Base-by-base conservation (phyloP, 2,797 vertebrate species). In the Macroramphosus scolopax region DNA sequence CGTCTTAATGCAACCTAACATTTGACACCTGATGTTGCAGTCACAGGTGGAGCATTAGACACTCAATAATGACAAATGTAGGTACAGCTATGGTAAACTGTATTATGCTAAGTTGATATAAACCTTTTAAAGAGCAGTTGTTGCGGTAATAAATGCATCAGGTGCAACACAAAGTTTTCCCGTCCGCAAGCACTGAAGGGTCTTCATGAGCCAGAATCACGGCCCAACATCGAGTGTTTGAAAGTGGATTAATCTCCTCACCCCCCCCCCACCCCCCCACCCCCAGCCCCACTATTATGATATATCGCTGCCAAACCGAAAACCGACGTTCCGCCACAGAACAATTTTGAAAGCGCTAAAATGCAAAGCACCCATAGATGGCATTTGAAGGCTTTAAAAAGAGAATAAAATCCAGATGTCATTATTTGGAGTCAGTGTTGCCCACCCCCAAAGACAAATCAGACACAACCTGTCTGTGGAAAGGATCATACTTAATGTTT, bases 261-360 rank as follows among this genome's bases (percentile, higher is more conserved):
- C 45, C 22, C 26, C 34, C 36, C 68, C 43, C 30, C 37, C 43
- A 56, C 69, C n/a, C n/a, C n/a, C n/a, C n/a, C n/a, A n/a, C n/a
- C n/a, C n/a, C n/a, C n/a, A n/a, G n/a, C n/a, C n/a, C n/a, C n/a
- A n/a, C 45, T 52, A 11, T 61, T 32, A 51, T 51, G 28, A 39
- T 48, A 55, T 34, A 63, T 34, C 10, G 17, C 57, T 41, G 68
- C 66, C 51, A 66, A 63, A 38, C 17, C 37, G 44, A 62, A 72
- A 55, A 31, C 36, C 36, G 61, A 25, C 34, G 18, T 25, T 55
- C 25, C 45, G 32, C 42, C n/a, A 14, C 31, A 31, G 18, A 31
- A 42, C 63, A 61, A 72, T 79, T 68, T 62, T 60, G 62, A 70
- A 45, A 48, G 46, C 37, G 41, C 16, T 69, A 37, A 56, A 73